Evolutionary conservation across 2,888 invertebrate species (phyloP), one percentile per base, ranked within the genome.

Genomic region (Epiblema foenella): DNA sequence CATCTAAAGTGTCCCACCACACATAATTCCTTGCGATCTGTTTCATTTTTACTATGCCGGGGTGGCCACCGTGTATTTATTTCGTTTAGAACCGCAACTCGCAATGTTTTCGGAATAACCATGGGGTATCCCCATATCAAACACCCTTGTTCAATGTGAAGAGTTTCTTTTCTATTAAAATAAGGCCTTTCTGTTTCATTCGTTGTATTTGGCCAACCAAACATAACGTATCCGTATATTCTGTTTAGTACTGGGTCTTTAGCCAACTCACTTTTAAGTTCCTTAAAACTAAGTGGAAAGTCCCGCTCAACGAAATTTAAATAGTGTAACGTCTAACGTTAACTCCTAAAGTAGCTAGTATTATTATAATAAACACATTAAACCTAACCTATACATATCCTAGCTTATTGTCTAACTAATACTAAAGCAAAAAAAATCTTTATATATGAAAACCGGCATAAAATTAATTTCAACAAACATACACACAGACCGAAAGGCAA

Each of bases 21-120:
- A 77, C 75, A 46, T 77, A 76, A 56, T 74, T 76, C 0, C 77
- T 65, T 2, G 75, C 74, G 10, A 77, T 74, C 42, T 76, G 75
- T 51, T 77, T 77, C 75, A 77, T 79, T 59, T 74, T 77, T 7
- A 75, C 75, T 2, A 75, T 74, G 2, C 76, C 77, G 0, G 72
- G 69, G 51, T 77, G 78, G 1, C 75, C 74, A 17, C 69, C 67
- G 57, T 75, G 75, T 39, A 78, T 65, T 54, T 78, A n/a, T n/a
- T n/a, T n/a, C 76, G 0, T 68, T 69, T 9, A 77, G 52, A n/a
- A 77, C 37, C n/a, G 1, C 20, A 9, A 51, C 20, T 10, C 73
- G 70, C 49, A 75, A 73, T 0, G 49, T 15, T 33, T 46, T 65
- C 4, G 77, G 77, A 15, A 78, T 49, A 7, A 76, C 59, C 0